phyloP scores from a whole-genome alignment of 2,113 vertebrate genomes.

The Mesitornis unicolor region DNA sequence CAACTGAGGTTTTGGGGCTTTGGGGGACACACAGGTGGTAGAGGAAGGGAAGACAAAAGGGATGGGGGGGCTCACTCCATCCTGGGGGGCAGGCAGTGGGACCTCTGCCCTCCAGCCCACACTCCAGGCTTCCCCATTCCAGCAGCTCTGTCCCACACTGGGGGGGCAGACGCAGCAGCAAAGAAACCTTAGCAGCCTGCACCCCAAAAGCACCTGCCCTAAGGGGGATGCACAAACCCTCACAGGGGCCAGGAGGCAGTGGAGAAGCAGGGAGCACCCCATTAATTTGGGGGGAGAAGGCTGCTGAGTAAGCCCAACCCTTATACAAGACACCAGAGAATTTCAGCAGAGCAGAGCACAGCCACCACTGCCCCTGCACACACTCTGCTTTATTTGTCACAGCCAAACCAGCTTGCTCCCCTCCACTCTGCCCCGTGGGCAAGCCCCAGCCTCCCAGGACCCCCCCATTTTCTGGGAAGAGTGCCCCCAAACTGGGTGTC shows the following conservation, averaged over 20 bases:
- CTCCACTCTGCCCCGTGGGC: rapidly evolving
- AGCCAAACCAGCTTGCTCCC: not conserved
- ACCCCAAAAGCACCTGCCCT: not conserved
- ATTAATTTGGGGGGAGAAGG: not conserved
- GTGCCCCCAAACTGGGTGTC: not conserved
- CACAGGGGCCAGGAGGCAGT: rapidly evolving
- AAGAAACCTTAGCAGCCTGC: not conserved
- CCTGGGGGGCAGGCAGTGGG: rapidly evolving
- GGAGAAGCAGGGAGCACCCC: not conserved
- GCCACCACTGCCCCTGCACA: not conserved
- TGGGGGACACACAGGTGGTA: not conserved
- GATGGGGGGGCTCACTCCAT: rapidly evolving
- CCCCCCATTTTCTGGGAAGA: not conserved
- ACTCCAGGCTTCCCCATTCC: rapidly evolving
- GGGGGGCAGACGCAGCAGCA: not conserved
- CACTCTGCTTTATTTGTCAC: slow-evolving; percentile 1
- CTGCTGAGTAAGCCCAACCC: rapidly evolving
- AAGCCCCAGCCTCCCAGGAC: not conserved
- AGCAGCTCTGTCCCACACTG: not conserved
- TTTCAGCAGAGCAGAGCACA: not conserved
- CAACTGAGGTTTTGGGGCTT: not conserved
- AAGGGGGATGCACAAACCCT: not conserved
- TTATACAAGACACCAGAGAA: not conserved
- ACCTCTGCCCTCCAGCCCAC: not conserved
- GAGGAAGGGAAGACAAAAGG: not conserved